Evolutionary conservation across 1,140 invertebrate species (phyloP).

Genomic region (Drosophila pseudoananassae): DNA sequence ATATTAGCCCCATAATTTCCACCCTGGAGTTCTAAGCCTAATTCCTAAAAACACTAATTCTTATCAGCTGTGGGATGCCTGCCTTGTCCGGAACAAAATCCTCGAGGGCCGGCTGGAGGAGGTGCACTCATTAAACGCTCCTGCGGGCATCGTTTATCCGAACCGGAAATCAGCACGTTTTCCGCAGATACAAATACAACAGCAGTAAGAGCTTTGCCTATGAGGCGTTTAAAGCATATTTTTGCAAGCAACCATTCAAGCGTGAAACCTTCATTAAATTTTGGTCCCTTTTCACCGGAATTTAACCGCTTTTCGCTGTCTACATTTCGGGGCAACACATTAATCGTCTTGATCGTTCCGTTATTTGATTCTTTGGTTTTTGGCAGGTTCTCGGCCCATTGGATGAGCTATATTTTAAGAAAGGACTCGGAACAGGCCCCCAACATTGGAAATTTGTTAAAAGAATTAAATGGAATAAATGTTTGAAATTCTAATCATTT

Average conservation of each 20-base stretch:
- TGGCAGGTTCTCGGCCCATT: conserved; percentile 78
- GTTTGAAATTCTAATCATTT: conserved; percentile 75
- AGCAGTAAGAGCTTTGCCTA: not conserved
- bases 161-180: conserved; percentile 47
- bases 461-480: conserved; percentile 58
- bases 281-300: conserved; percentile 1
- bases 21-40: not conserved
- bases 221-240: conserved; percentile 43
- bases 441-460: conserved; percentile 46
- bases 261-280: conserved; percentile 40
- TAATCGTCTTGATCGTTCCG: conserved; percentile 34
- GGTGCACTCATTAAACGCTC: conserved; percentile 39
- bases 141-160: conserved; percentile 42
- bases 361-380: conserved; percentile 21
- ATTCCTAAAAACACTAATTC: conserved; percentile 19
- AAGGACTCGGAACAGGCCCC: conserved; percentile 14
- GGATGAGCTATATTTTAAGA: conserved; percentile 39
- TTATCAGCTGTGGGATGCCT: conserved; percentile 25
- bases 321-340: conserved; percentile 34
- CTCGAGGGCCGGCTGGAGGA: conserved; percentile 12
- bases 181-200: conserved; percentile 9
- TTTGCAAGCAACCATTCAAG: conserved; percentile 49
- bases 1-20: too few relatives aligned
- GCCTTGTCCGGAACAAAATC: conserved; percentile 21
- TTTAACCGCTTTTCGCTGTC: conserved; percentile 56